Percentiles rank a stretch among this genome's conserved stretches.
Evolutionary conservation across 2,113 vertebrate genomes (phyloP).

Genomic region (Laterallus jamaicensis): DNA sequence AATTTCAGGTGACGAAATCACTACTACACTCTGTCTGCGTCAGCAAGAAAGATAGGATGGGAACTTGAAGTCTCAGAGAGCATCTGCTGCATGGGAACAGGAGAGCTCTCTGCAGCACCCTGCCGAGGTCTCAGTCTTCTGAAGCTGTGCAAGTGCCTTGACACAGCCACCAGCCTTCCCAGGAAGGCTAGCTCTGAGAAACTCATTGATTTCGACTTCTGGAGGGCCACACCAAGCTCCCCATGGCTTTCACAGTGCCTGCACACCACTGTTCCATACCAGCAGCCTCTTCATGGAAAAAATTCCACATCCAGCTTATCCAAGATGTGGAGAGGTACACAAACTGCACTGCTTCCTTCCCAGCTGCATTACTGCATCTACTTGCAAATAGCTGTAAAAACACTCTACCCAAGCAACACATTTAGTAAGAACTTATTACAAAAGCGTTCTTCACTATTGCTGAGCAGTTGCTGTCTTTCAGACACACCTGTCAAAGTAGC

Average conservation of each 20-base stretch:
- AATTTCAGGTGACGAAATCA: conserved; percentile 29
- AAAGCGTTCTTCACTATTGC: background rate
- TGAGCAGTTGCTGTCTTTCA: background rate
- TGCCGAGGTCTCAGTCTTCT: background rate
- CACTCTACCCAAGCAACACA: background rate
- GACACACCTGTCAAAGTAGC: background rate
- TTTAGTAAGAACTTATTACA: background rate
- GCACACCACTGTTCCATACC: background rate
- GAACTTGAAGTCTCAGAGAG: background rate
- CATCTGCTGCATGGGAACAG: conserved; percentile 15
- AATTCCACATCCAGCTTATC: background rate
- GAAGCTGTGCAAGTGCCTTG: background rate
- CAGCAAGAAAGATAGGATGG: background rate
- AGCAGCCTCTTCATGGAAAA: background rate
- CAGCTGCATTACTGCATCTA: background rate
- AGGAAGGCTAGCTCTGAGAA: background rate
- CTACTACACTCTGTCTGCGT: background rate
- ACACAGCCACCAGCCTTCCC: background rate
- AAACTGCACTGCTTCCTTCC: background rate
- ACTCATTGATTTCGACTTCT: background rate
- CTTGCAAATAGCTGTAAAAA: background rate
- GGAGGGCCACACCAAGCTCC: background rate
- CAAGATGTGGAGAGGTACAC: background rate
- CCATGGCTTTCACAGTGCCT: background rate
- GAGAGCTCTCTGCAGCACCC: background rate